Conservation (phyloP, 2,113 vertebrate species). For the Carollia perspicillata region DNA sequence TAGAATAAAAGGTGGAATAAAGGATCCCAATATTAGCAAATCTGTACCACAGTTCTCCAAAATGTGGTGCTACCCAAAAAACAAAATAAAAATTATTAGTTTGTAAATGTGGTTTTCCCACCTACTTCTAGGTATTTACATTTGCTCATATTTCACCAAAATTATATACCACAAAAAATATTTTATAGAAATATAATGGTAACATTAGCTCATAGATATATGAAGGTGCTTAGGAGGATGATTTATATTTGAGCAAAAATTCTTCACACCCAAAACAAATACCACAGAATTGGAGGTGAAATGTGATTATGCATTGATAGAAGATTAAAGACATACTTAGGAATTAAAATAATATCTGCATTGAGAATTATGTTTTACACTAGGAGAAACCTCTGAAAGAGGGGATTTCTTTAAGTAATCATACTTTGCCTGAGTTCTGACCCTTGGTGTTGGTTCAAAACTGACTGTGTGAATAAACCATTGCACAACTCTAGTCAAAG, state of each 20-base stretch:
- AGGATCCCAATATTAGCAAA: accelerated
- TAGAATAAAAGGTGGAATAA: accelerated
- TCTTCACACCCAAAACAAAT: background rate
- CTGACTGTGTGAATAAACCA: accelerated
- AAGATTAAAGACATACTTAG: background rate
- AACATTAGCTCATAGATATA: background rate
- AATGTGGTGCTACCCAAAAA: accelerated
- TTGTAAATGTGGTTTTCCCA: background rate
- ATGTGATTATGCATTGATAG: background rate
- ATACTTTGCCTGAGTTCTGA: accelerated
- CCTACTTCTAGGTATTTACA: accelerated
- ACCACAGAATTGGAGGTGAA: accelerated
- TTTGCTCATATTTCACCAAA: background rate
- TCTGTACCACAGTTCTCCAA: background rate
- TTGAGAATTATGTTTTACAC: background rate
- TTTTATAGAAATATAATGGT: background rate
- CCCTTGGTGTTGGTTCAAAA: background rate
- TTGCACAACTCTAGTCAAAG: no score
- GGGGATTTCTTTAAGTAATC: accelerated
- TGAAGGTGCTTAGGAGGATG: background rate
- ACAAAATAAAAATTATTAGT: background rate
- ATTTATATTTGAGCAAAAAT: background rate
- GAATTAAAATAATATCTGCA: background rate
- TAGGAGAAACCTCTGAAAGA: no score
- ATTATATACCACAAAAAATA: no score